A percentile compares a stretch with the other conserved stretches of the same genome.
Evolutionary conservation across 1,140 invertebrate species (phyloP).

Genomic region (Drosophila auraria): DNA sequence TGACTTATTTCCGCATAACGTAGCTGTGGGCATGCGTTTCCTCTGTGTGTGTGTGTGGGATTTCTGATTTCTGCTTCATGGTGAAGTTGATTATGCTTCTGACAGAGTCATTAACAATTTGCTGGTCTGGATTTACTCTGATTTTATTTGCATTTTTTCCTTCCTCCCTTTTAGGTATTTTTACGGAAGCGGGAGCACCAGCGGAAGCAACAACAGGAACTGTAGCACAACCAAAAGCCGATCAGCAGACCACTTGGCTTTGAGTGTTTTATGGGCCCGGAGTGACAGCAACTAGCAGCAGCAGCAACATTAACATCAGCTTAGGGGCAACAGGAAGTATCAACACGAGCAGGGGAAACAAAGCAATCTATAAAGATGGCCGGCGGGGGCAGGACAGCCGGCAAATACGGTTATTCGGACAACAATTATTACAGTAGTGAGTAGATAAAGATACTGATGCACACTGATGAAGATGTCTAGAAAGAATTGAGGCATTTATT

Average conservation of each 20-base stretch:
- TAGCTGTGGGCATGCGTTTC: constrained; percentile 13
- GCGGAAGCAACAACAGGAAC: constrained; percentile 12
- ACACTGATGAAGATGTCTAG: background rate
- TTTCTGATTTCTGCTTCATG: constrained; percentile 45
- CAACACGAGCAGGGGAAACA: constrained; percentile 44
- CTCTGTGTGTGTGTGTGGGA: constrained; percentile 7
- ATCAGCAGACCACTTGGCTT: constrained; percentile 36
- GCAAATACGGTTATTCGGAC: constrained; percentile 84
- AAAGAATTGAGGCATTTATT: background rate
- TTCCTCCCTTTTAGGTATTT: constrained; percentile 14
- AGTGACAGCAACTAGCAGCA: constrained; percentile 30
- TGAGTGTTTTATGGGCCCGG: constrained; percentile 50
- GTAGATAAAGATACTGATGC: constrained; percentile 37
- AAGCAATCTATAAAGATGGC: constrained; percentile 76
- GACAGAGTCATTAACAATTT: constrained; percentile 64
- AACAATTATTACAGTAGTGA: constrained; percentile 83
- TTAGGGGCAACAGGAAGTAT: constrained; percentile 48
- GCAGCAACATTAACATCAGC: constrained; percentile 26
- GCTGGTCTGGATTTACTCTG: constrained; percentile 44
- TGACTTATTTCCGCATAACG: constrained; percentile 15
- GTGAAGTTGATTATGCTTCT: constrained; percentile 50
- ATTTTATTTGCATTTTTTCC: constrained; percentile 46
- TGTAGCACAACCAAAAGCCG: constrained; percentile 40
- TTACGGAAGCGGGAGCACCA: constrained; percentile 23
- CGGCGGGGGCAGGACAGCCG: constrained; percentile 79